Conservation (phyloP, 1,140 invertebrate species). For the Calephelis nemesis region DNA sequence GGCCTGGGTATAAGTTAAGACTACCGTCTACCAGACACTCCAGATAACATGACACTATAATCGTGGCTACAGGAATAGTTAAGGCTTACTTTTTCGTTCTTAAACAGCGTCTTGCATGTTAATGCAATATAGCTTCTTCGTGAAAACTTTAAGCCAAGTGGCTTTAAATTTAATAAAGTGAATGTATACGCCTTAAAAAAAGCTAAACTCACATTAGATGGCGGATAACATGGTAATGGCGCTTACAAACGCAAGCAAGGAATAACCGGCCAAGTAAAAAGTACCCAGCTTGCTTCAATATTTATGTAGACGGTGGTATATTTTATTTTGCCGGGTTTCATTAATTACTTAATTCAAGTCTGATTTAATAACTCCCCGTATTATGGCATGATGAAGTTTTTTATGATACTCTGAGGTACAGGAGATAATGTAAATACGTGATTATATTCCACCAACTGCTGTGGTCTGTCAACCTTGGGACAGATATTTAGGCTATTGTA, state of each 20-base stretch:
- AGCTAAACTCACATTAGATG: conserved; percentile 35
- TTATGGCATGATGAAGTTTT: conserved; percentile 21
- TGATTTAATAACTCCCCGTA: conserved; percentile 34
- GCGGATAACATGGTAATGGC: conserved; percentile 35
- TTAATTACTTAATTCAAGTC: conserved; percentile 44
- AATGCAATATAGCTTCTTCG: conserved; percentile 14
- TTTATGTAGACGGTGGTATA: conserved; percentile 16
- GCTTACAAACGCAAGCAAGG: conserved; percentile 34
- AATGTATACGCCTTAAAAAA: conserved; percentile 28
- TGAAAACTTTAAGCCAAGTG: conserved; percentile 23
- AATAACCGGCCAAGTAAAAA: conserved; percentile 28
- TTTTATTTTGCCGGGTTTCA: conserved; percentile 27
- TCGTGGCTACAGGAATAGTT: too few relatives aligned
- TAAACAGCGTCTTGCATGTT: not conserved
- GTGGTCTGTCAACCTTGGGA: too few relatives aligned
- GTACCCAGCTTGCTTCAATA: conserved; percentile 12
- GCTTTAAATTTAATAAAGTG: conserved; percentile 37
- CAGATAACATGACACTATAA: too few relatives aligned
- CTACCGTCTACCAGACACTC: too few relatives aligned
- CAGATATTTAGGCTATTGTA: too few relatives aligned
- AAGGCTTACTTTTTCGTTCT: not conserved
- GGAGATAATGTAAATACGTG: not conserved
- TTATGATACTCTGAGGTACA: not conserved
- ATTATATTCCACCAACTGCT: too few relatives aligned
- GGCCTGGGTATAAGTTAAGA: too few relatives aligned